phyloP scores from a whole-genome alignment of 1,140 invertebrate species.

The Mamestra configurata region DNA sequence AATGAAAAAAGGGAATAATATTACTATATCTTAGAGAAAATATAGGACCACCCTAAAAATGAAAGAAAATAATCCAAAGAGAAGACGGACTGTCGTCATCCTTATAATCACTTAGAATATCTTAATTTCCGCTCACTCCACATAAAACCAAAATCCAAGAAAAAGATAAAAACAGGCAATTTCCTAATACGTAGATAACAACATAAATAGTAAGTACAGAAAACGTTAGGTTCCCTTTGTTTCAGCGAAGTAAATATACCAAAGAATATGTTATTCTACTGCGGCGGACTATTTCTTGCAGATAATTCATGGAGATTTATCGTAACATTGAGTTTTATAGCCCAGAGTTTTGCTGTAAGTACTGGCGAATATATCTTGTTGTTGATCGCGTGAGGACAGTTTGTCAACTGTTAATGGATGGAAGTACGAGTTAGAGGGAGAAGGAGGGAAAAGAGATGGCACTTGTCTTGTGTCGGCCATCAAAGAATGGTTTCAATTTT shows the following conservation, averaged over 20 bases:
- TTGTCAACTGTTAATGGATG: not conserved
- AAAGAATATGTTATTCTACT: conserved; percentile 21
- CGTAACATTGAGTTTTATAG: conserved; percentile 37
- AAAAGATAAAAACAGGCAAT: not conserved
- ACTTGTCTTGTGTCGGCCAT: not conserved
- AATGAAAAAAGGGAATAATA: too few relatives aligned
- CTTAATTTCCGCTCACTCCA: too few relatives aligned
- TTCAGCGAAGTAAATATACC: not conserved
- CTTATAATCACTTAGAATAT: too few relatives aligned
- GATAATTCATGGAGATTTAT: conserved; percentile 40
- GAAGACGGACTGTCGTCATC: too few relatives aligned
- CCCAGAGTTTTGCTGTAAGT: conserved; percentile 3
- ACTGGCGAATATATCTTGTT: conserved; percentile 14
- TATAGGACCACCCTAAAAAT: too few relatives aligned
- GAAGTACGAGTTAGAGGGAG: not conserved
- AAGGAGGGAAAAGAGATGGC: not conserved
- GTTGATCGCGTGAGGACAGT: not conserved
- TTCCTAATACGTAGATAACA: conserved; percentile 14
- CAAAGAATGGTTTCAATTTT: too few relatives aligned
- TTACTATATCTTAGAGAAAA: too few relatives aligned
- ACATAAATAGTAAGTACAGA: conserved; percentile 27
- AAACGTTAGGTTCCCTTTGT: conserved; percentile 6
- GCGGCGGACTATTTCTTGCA: conserved; percentile 19
- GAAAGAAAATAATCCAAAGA: too few relatives aligned
- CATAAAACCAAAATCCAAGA: not conserved